These are phyloP conservation scores for Molossus alvarezi DNA, from an alignment of 2,797 vertebrate species.

Conservation along the genomic window DNA sequence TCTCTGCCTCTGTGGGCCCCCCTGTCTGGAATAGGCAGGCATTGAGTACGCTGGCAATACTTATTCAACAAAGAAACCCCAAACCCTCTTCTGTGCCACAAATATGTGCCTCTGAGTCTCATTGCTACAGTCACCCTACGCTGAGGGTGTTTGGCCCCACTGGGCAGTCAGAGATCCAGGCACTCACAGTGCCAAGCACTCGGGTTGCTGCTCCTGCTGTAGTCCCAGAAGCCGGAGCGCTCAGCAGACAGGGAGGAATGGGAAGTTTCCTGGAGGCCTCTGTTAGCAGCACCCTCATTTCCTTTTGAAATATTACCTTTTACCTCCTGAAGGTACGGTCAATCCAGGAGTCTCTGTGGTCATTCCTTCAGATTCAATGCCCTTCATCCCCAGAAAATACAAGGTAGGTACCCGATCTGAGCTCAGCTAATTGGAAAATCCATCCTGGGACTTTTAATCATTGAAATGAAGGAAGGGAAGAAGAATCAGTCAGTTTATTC, in stretches of 20 bases:
- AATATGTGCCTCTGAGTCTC: neutral
- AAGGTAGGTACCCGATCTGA: neutral
- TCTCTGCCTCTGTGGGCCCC: neutral
- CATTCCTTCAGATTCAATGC: neutral
- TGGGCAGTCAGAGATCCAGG: neutral
- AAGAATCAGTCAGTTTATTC: neutral
- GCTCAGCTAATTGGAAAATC: neutral
- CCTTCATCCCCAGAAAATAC: neutral
- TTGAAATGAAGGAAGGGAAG: neutral
- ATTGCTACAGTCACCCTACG: too few species aligned
- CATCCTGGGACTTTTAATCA: neutral
- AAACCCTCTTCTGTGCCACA: neutral
- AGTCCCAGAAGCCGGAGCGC: neutral
- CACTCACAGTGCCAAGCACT: neutral
- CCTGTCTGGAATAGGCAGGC: neutral
- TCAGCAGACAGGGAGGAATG: neutral
- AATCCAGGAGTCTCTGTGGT: neutral
- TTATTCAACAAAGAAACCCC: neutral
- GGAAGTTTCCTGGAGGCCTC: neutral
- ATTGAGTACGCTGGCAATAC: neutral
- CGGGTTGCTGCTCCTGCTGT: neutral
- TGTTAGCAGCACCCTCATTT: neutral
- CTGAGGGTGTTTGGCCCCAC: neutral
- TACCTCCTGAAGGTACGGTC: neutral
- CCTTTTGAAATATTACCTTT: neutral